Evolutionary conservation across 2,113 vertebrate genomes (phyloP).

Genomic region (Solenodon paradoxus): DNA sequence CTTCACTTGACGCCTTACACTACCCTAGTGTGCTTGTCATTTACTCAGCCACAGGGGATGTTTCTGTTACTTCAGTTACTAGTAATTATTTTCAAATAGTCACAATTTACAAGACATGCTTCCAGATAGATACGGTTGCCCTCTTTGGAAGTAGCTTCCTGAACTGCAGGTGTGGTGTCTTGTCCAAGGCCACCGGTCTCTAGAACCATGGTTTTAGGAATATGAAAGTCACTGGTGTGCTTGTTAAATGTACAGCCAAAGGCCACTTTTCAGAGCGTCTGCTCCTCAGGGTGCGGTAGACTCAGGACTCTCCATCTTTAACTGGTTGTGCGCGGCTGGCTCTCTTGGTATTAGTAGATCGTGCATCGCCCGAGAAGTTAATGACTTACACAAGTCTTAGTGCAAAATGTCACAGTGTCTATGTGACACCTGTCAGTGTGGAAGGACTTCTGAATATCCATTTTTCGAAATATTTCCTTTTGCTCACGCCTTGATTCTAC

Average conservation of each 20-base stretch:
- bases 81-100: no score
- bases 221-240: neutral
- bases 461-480: neutral
- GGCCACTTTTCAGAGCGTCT: neutral
- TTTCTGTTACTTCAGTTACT: neutral
- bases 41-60: neutral
- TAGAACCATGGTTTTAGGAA: neutral
- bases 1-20: neutral
- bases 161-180: neutral
- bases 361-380: neutral
- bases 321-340: neutral
- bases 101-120: neutral
- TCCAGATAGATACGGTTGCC: neutral
- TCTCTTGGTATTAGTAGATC: neutral
- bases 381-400: neutral
- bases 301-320: constrained; percentile 4
- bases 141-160: neutral
- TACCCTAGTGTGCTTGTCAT: neutral
- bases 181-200: neutral
- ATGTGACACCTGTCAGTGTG: neutral
- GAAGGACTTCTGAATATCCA: neutral
- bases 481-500: neutral
- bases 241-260: neutral
- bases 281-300: neutral
- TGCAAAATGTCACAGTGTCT: neutral